Evolutionary conservation across 2,888 invertebrate genomes (phyloP).

Genomic region (Pilophorus perplexus): DNA sequence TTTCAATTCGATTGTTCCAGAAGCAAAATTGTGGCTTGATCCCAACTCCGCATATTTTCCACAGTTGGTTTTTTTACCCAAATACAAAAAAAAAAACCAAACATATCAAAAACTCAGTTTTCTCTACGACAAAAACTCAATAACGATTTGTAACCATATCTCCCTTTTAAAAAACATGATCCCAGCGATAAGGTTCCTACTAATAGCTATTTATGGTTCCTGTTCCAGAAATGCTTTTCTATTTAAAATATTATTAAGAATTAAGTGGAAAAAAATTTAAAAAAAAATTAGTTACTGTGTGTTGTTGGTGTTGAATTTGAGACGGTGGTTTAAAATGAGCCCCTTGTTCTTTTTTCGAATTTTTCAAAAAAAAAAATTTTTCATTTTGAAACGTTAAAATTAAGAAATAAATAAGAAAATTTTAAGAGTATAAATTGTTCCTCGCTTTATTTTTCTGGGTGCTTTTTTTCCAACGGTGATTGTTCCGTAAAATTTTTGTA

Average conservation of each 20-base stretch:
- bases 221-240: slow-evolving; percentile 53
- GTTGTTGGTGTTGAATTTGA: slow-evolving; percentile 43
- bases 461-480: neutral
- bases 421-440: slow-evolving; percentile 23
- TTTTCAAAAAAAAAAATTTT: slow-evolving; percentile 4
- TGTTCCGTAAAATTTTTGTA: too few relatives aligned
- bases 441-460: slow-evolving; percentile 36
- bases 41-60: too few relatives aligned
- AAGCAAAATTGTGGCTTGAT: too few relatives aligned
- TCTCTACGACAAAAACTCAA: slow-evolving; percentile 3
- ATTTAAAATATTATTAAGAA: slow-evolving; percentile 49
- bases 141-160: neutral
- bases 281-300: slow-evolving; percentile 43
- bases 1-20: slow-evolving; percentile 2
- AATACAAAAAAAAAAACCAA: neutral
- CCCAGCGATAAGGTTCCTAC: slow-evolving; percentile 54
- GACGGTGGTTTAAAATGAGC: slow-evolving; percentile 28
- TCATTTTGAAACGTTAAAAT: neutral
- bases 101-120: slow-evolving; percentile 7
- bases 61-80: too few relatives aligned
- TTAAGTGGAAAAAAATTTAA: slow-evolving; percentile 40
- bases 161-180: slow-evolving; percentile 44
- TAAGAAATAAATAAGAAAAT: slow-evolving; percentile 12
- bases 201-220: slow-evolving; percentile 54
- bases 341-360: slow-evolving; percentile 35